Evolutionary conservation across 2,888 invertebrate species (phyloP), one percentile per base, ranked within the genome.

Genomic region (Pseudolycoriella hygida): DNA sequence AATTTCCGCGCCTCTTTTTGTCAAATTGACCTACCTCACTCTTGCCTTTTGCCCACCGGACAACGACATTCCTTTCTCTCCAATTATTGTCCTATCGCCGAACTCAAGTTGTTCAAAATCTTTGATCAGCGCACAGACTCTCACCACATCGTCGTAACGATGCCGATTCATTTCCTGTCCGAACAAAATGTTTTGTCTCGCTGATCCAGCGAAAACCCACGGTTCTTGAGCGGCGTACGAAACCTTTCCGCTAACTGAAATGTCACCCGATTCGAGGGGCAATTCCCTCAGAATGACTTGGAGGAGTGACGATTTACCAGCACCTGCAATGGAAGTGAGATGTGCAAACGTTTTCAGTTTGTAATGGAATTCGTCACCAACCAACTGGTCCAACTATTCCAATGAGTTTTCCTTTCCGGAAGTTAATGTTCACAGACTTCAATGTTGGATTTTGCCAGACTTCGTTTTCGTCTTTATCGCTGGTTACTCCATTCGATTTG

Each of bases 131-230:
- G 67, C 64, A 50, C 68, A 69, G 0, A 55, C 66, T 47, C 56
- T 62, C 1, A 72, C 55, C 0, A 68, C 62, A 25, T 55, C 48
- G 31, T 57, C 56, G 52, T 68, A 70, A 8, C 56, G 55, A 4
- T 54, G 48, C 47, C 57, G 55, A 40, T 64, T 55, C 42, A 50
- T 48, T 25, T 49, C 50, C 41, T 50, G 64, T 1, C 89, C 89
- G 60, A 92, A 90, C n/a, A 83, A 60, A 54, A 92, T 86, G 62
- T 92, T 92, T 57, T 88, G 85, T 43, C 82, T 68, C 1, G 92
- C 72, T 1, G 82, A 78, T 14, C 76, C 74, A 1, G 77, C 77
- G 58, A 82, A 83, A 0, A 83, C 73, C 90, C 90, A 92, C 6
- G 90, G 75, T 58, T 89, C 85, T 62, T 89, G 88, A 51, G 80